Evolutionary conservation across 2,888 invertebrate genomes (phyloP), one percentile per base, ranked within the genome.

Genomic region (Buathra laborator): DNA sequence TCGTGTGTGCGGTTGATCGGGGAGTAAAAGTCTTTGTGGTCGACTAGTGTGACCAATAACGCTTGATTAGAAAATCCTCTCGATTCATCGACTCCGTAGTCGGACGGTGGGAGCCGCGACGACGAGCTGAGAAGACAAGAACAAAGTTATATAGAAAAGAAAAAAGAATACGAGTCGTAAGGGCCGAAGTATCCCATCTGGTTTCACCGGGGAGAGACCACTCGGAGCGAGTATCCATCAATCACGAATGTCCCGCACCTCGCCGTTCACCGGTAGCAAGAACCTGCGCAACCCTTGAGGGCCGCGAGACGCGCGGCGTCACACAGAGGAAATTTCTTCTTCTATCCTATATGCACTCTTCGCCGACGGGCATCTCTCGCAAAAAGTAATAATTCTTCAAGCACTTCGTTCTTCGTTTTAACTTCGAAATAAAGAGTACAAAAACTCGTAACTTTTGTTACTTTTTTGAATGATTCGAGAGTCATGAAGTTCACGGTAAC

Each of bases 141-240:
- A 83, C 66, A 85, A 77, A 56, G 67, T 46, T 37, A 81, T 70
- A 70, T 46, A 66, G 24, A 66, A 16, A 74, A 71, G 32, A 76
- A 78, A 76, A 48, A 71, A 66, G 70, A 77, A 64, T 43, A 80
- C 82, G 86, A 86, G 83, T 78, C 62, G 86, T 68, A 79, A 83
- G 79, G 83, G 79, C 79, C 72, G 24, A 70, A 79, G 76, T 76
- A 80, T 83, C 83, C 80, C 85, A 85, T 85, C 83, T 85, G 85
- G 85, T 83, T 83, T 48, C 75, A 68, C 71, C 44, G 79, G 76
- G 68, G 80, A 87, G 87, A 77, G 71, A 86, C 90, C 90, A 89
- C 91, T 90, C 90, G 90, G 90, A 91, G 91, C 89, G 91, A 89
- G 90, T 91, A 92, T 92, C 92, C 92, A 93, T 93, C 93, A 93